Base-by-base conservation (phyloP, 2,113 vertebrate genomes). In the Psittacus erithacus region DNA sequence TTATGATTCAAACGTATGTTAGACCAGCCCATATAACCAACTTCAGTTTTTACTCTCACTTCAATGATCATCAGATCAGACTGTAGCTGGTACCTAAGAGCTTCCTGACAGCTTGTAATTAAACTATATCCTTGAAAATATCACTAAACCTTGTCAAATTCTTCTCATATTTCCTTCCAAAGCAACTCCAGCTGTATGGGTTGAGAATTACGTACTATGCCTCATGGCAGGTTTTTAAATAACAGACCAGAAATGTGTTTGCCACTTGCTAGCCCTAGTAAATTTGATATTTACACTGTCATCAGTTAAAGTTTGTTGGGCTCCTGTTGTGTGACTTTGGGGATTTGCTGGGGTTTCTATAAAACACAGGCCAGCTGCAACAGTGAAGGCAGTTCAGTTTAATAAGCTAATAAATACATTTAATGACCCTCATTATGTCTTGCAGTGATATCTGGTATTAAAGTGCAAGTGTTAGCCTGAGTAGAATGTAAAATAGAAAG, bases 401-500 rank as follows among this genome's bases (percentile, higher is more conserved):
- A 96, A 97, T 96, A 96, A 95, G 95, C 86, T 95, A 97, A 97
- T 97, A 97, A 97, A 96, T 96, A 95, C 74, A 86, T 95, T 95
- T 95, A 97, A 97, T 93, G 96, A 83, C 91, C 82, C 95, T 97
- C 95, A 96, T 97, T 97, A 96, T 96, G 89, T 95, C 95, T 97
- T 3, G 8, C 83, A 95, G 78, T 96, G 95, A 96, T 97, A 95
- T 93, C 95, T 96, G 95, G 89, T 91, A 95, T 94, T 85, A 95
- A 96, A 96, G 65, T 78, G 75, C 87, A 94, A 96, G 84, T 93
- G 95, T 91, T 93, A 95, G 93, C 78, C 69, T 2, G 0, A 91
- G 77, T n/a, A 94, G 77, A 94, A 96, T 76, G 81, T 84, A 68
- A 93, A 95, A 84, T 82, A 92, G 55, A 94, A 97, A 86, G 88